Conservation (phyloP, 2,888 invertebrate species). For the Nomada fabriciana region DNA sequence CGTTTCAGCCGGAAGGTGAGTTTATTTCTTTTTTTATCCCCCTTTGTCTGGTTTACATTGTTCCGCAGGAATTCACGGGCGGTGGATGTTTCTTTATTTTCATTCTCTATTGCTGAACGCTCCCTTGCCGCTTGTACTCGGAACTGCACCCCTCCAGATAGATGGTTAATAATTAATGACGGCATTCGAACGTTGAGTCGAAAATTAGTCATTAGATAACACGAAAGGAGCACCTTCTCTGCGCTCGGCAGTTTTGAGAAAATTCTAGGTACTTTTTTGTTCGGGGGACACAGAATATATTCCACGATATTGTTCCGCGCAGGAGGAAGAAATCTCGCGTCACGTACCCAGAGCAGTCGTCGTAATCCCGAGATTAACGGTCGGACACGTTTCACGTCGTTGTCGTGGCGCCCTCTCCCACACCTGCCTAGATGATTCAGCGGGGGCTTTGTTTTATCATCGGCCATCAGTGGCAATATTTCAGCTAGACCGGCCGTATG, state of each 20-base stretch:
- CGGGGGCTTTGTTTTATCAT: constrained; percentile 56
- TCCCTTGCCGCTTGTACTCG: neutral
- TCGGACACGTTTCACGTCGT: constrained; percentile 40
- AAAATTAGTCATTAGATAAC: no score
- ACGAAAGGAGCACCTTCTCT: no score
- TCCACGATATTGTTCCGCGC: neutral
- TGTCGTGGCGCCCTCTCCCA: constrained; percentile 25
- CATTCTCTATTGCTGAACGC: no score
- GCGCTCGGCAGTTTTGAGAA: no score
- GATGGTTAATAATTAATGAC: no score
- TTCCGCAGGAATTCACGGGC: neutral
- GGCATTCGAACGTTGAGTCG: no score
- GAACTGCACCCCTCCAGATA: no score
- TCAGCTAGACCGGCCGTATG: constrained; percentile 55
- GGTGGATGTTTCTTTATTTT: neutral
- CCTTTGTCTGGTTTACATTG: no score
- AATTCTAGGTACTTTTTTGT: no score
- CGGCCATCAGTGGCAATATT: constrained; percentile 57
- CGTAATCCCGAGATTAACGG: constrained; percentile 58
- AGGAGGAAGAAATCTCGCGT: constrained; percentile 18
- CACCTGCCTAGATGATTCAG: constrained; percentile 10
- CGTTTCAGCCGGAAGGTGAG: constrained; percentile 84
- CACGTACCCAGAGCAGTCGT: constrained; percentile 41
- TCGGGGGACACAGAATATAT: neutral
- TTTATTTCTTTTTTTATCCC: constrained; percentile 24